A percentile compares a stretch with the other conserved stretches of the same genome.
phyloP scores from a whole-genome alignment of 2,888 invertebrate species.

The Brenthis ino region DNA sequence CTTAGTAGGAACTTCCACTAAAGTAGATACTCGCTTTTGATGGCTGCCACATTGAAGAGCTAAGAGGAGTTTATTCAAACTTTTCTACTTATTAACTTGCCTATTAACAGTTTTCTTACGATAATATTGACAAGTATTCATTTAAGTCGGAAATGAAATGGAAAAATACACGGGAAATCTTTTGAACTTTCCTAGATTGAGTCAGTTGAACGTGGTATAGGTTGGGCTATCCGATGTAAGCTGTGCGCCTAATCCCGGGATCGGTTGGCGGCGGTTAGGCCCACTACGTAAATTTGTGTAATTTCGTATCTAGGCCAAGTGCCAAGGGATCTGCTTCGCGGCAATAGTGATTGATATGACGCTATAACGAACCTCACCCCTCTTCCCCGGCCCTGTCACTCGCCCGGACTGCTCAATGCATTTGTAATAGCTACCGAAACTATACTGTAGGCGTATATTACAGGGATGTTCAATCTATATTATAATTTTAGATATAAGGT shows the following conservation, averaged over 20 bases:
- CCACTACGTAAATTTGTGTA: constrained; percentile 80
- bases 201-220: constrained; percentile 66
- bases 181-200: constrained; percentile 52
- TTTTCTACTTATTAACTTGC: constrained; percentile 78
- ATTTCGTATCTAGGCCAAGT: constrained; percentile 81
- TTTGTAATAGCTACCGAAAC: constrained; percentile 52
- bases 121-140: constrained; percentile 53
- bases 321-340: constrained; percentile 77
- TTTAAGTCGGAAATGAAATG: constrained; percentile 52
- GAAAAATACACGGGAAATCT: constrained; percentile 48
- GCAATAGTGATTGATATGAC: constrained; percentile 80
- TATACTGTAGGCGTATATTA: constrained; percentile 10
- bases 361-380: constrained; percentile 62
- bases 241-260: constrained; percentile 73
- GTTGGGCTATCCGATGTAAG: constrained; percentile 66
- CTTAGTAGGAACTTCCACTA: constrained; percentile 75
- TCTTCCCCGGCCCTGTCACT: constrained; percentile 52
- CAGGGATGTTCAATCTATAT: constrained; percentile 15
- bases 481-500: constrained; percentile 10
- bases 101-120: constrained; percentile 70
- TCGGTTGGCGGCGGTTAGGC: constrained; percentile 70
- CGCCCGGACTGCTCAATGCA: constrained; percentile 60
- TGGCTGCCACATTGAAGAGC: constrained; percentile 74
- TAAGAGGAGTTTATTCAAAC: constrained; percentile 74
- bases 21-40: constrained; percentile 78